phyloP scores from a whole-genome alignment of 2,113 vertebrate species.

The Notothenia coriiceps region DNA sequence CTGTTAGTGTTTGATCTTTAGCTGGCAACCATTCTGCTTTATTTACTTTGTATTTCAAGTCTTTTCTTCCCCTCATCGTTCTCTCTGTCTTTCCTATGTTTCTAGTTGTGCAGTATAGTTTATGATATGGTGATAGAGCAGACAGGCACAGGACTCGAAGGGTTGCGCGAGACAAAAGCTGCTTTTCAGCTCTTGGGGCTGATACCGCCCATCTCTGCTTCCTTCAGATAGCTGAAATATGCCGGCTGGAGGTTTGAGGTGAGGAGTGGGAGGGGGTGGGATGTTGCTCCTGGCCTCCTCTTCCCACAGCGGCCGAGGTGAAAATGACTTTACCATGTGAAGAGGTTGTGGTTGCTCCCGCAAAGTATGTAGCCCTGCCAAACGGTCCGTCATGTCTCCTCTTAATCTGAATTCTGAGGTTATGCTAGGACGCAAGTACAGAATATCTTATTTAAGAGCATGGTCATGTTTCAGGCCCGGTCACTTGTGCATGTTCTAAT shows the following conservation, averaged over 20 bases:
- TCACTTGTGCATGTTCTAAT: constrained; percentile 18
- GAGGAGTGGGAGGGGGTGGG: constrained; percentile 34
- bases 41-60: constrained; percentile 50
- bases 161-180: constrained; percentile 70
- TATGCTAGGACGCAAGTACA: constrained; percentile 25
- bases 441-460: constrained; percentile 20
- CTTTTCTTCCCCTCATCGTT: constrained; percentile 3
- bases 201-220: constrained; percentile 60
- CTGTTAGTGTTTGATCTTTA: constrained; percentile 25
- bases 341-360: constrained; percentile 52
- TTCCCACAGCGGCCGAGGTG: constrained; percentile 69
- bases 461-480: constrained; percentile 19
- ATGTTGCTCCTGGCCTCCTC: constrained; percentile 66
- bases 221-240: constrained; percentile 59
- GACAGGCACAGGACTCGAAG: constrained; percentile 51
- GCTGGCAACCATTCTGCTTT: constrained; percentile 2
- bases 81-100: constrained; percentile 39
- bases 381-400: constrained; percentile 53
- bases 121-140: constrained; percentile 72
- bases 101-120: constrained; percentile 47
- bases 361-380: constrained; percentile 36
- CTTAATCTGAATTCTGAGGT: constrained; percentile 61
- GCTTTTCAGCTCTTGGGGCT: constrained; percentile 71
- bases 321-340: constrained; percentile 81
- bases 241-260: constrained; percentile 57